phyloP scores from a whole-genome alignment of 1,140 invertebrate species.

The Drosophila truncata region DNA sequence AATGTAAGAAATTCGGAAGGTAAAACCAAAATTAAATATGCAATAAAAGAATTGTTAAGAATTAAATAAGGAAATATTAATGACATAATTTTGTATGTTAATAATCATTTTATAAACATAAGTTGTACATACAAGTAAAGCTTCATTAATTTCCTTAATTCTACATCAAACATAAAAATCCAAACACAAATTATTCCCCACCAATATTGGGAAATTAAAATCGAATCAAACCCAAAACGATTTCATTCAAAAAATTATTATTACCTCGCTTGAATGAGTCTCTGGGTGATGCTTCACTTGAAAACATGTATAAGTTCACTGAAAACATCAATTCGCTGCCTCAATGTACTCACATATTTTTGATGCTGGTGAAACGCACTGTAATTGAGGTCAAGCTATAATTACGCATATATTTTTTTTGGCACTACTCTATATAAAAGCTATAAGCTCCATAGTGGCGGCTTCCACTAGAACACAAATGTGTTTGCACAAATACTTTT shows the following conservation, averaged over 20 bases:
- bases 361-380: slow-evolving; percentile 1
- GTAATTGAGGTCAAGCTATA: slow-evolving; percentile 23
- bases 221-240: slow-evolving; percentile 5
- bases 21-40: background rate
- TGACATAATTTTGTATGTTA: background rate
- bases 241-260: slow-evolving; percentile 9
- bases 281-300: background rate
- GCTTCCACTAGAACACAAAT: slow-evolving; percentile 4
- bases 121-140: too few relatives aligned
- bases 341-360: slow-evolving; percentile 1
- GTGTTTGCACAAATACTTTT: slow-evolving; percentile 34
- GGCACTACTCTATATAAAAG: slow-evolving; percentile 8
- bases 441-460: slow-evolving; percentile 6
- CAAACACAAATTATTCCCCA: background rate
- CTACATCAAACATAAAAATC: background rate
- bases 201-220: slow-evolving; percentile 4
- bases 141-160: background rate
- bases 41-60: background rate
- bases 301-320: slow-evolving; percentile 1
- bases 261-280: slow-evolving; percentile 1
- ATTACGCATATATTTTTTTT: slow-evolving; percentile 21
- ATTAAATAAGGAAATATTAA: background rate
- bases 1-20: background rate
- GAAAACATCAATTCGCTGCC: slow-evolving; percentile 5
- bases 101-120: background rate